A percentile compares a stretch with the other conserved stretches of the same genome.
phyloP scores from a whole-genome alignment of 2,113 vertebrate genomes.

The Andinoacara biseriatus region DNA sequence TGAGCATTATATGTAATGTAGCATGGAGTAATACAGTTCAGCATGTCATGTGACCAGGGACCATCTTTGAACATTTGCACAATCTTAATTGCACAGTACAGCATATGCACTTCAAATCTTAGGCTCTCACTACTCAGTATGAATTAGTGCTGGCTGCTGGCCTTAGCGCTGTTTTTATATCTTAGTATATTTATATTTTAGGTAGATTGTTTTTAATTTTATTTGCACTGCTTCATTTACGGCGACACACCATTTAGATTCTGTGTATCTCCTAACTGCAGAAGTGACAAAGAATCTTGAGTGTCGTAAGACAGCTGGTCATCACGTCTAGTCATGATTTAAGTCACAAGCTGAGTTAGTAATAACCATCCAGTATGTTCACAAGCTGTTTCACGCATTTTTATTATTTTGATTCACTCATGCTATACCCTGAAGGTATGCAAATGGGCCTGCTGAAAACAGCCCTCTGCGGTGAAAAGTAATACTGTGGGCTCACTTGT shows the following conservation, averaged over 20 bases:
- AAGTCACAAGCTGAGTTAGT: slow-evolving; percentile 2
- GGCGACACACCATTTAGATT: too few relatives aligned
- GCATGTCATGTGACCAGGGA: background rate
- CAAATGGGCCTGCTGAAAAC: slow-evolving; percentile 50
- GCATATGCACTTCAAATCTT: too few relatives aligned
- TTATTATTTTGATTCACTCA: slow-evolving; percentile 29
- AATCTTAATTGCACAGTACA: too few relatives aligned
- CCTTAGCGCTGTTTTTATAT: too few relatives aligned
- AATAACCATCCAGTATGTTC: background rate
- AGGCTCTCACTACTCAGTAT: too few relatives aligned
- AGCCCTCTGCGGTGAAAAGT: slow-evolving; percentile 42
- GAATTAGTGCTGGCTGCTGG: too few relatives aligned
- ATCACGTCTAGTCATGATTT: background rate
- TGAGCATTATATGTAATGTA: background rate
- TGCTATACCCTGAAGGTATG: slow-evolving; percentile 46
- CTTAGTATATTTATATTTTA: too few relatives aligned
- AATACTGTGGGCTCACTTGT: slow-evolving; percentile 69
- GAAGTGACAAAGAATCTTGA: too few relatives aligned
- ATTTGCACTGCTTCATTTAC: too few relatives aligned
- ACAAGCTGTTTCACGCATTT: slow-evolving; percentile 27
- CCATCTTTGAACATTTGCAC: too few relatives aligned
- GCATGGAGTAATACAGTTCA: background rate
- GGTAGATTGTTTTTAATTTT: too few relatives aligned
- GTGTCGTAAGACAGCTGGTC: background rate
- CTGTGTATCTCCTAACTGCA: too few relatives aligned